Evolutionary conservation across 2,797 vertebrate genomes (phyloP).

Genomic region (Ceryle rudis): DNA sequence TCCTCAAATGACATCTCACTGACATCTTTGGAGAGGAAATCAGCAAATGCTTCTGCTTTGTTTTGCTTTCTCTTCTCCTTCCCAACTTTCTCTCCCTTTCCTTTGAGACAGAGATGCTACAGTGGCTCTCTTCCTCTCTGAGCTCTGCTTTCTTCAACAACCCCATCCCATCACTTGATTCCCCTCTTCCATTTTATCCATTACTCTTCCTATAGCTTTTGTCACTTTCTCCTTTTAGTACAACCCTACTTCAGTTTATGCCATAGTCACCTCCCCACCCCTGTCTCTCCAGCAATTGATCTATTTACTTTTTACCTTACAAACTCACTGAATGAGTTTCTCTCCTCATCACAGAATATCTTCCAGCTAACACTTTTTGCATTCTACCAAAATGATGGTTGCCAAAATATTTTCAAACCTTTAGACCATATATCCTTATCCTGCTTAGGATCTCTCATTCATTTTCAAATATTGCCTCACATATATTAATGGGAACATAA

Average conservation of each 20-base stretch:
- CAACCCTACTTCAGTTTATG: not conserved
- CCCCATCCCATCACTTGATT: not conserved
- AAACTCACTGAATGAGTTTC: not conserved
- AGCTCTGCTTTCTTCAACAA: not conserved
- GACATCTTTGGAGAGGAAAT: not conserved
- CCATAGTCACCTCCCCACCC: not conserved
- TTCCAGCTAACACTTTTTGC: not conserved
- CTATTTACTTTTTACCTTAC: not conserved
- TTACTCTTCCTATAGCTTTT: not conserved
- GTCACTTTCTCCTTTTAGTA: not conserved
- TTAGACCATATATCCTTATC: not conserved
- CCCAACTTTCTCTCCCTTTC: not conserved
- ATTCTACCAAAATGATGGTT: not conserved
- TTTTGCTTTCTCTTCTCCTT: not conserved
- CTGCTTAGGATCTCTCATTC: not conserved
- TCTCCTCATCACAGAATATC: not conserved
- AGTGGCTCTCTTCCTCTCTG: not conserved
- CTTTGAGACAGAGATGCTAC: not conserved
- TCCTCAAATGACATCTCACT: not conserved
- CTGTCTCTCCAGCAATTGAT: not conserved
- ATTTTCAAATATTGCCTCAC: not conserved
- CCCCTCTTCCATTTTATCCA: not conserved
- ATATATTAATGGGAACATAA: not conserved
- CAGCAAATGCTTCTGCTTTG: not conserved
- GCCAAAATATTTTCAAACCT: not conserved